These are phyloP conservation scores for Phlogophora meticulosa DNA, from an alignment of 2,888 invertebrate genomes.

Conservation along the genomic window DNA sequence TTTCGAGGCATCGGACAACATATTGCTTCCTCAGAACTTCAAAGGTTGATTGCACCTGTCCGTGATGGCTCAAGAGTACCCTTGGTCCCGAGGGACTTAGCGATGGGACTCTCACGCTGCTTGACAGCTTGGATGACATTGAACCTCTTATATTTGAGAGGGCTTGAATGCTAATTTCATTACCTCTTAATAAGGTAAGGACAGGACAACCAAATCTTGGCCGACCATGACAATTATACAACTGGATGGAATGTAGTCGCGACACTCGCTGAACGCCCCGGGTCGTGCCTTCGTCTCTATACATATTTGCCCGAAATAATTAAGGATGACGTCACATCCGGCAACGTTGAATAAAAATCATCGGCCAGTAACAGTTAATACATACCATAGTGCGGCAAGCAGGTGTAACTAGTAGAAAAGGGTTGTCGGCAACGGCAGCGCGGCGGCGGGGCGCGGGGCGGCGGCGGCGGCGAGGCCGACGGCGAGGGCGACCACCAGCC, in stretches of 20 bases:
- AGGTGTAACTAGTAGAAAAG: slow-evolving; percentile 86
- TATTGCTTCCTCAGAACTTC: slow-evolving; percentile 20
- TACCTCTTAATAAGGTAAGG: slow-evolving; percentile 12
- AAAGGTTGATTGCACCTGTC: slow-evolving; percentile 16
- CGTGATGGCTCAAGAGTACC: slow-evolving; percentile 14
- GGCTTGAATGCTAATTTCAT: slow-evolving; percentile 5
- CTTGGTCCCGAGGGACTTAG: background rate
- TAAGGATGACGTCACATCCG: background rate
- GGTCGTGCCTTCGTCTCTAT: background rate
- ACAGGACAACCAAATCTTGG: too few species aligned
- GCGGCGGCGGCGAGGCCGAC: slow-evolving; percentile 88
- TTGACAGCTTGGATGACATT: slow-evolving; percentile 6
- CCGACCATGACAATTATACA: background rate
- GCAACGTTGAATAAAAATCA: background rate
- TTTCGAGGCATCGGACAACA: slow-evolving; percentile 1
- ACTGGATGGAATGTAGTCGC: slow-evolving; percentile 7
- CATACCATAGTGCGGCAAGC: slow-evolving; percentile 86
- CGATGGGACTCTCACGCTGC: slow-evolving; percentile 6
- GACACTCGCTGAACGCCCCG: too few species aligned
- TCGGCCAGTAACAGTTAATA: background rate
- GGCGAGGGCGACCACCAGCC: slow-evolving; percentile 87
- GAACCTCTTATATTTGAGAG: slow-evolving; percentile 10
- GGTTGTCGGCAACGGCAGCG: slow-evolving; percentile 88
- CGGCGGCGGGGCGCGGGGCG: slow-evolving; percentile 87
- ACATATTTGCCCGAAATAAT: background rate